Evolutionary conservation across 2,797 vertebrate genomes (phyloP).

Genomic region (Todus mexicanus): DNA sequence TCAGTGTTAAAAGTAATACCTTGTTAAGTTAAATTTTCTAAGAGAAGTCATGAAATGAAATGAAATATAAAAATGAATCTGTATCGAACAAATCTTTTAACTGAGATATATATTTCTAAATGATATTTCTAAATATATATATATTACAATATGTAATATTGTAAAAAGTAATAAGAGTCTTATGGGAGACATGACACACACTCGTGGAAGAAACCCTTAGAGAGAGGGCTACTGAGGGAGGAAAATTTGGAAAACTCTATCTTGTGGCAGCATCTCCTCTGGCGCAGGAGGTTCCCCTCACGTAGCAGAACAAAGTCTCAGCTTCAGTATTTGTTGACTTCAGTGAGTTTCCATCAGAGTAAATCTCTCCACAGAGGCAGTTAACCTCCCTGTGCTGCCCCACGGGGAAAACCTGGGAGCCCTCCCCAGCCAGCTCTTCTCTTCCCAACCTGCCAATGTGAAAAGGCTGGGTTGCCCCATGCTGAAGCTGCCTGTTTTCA

Average conservation of each 20-base stretch:
- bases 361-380: not conserved
- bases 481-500: not conserved
- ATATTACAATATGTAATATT: not conserved
- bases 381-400: not conserved
- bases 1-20: not conserved
- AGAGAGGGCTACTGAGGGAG: not conserved
- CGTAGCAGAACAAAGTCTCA: not conserved
- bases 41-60: not conserved
- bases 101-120: not conserved
- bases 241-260: not conserved
- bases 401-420: not conserved
- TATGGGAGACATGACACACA: not conserved
- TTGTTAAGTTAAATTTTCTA: not conserved
- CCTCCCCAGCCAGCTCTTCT: not conserved
- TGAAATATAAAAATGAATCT: not conserved
- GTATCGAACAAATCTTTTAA: not conserved
- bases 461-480: not conserved
- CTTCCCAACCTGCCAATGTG: rapidly evolving
- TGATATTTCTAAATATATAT: not conserved
- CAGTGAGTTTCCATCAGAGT: not conserved
- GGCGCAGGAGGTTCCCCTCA: not conserved
- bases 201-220: not conserved
- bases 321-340: not conserved
- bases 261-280: not conserved
- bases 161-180: not conserved